These are phyloP conservation scores for Ahaetulla prasina DNA, from an alignment of 2,113 vertebrate genomes.

Conservation along the genomic window DNA sequence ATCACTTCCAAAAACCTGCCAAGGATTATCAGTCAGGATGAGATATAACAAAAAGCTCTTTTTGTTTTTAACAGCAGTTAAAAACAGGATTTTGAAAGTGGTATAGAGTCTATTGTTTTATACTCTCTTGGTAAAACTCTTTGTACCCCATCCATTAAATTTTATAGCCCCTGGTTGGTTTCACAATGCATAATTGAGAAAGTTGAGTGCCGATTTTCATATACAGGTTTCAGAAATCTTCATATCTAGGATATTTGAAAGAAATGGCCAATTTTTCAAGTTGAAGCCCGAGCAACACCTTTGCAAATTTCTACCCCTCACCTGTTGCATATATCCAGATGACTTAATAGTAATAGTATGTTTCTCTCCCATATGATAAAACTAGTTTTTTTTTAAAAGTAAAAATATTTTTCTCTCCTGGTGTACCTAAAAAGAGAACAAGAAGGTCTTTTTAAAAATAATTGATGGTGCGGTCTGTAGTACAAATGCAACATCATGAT, in stretches of 20 bases:
- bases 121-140: neutral
- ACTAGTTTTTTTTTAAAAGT: conserved; percentile 32
- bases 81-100: too few relatives aligned
- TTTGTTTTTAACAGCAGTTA: neutral
- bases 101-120: neutral
- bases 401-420: conserved; percentile 49
- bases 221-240: neutral
- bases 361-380: conserved; percentile 21
- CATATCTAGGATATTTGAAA: neutral
- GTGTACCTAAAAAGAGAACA: conserved; percentile 58
- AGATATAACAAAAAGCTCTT: neutral
- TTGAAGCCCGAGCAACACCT: neutral
- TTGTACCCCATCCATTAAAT: neutral
- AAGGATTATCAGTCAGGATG: neutral
- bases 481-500: conserved; percentile 44
- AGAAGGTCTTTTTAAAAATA: conserved; percentile 64
- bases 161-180: neutral
- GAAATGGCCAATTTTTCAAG: neutral
- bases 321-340: neutral
- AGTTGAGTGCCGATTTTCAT: neutral
- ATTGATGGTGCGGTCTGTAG: conserved; percentile 53
- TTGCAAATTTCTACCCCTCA: neutral
- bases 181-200: neutral
- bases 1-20: neutral
- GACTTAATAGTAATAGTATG: neutral